These are phyloP conservation scores for Axea sp. DNA, from an alignment of 2,888 invertebrate genomes.

Conservation along the genomic window DNA sequence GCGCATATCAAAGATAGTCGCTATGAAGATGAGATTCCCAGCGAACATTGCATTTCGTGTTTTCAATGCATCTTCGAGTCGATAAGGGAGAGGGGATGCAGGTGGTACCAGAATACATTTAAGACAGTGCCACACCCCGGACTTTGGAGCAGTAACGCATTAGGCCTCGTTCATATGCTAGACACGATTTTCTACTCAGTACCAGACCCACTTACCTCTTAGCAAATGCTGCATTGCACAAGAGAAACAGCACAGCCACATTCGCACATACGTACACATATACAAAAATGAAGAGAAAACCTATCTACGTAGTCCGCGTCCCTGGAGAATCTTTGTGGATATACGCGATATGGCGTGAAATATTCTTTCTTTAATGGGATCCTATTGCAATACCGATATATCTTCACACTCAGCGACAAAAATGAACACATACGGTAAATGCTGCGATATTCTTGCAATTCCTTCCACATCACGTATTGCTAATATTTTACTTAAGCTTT, in stretches of 20 bases:
- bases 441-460: constrained; percentile 46
- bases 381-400: constrained; percentile 61
- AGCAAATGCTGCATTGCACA: constrained; percentile 54
- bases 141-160: constrained; percentile 55
- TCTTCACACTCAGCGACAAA: constrained; percentile 51
- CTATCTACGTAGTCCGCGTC: constrained; percentile 52
- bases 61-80: constrained; percentile 58
- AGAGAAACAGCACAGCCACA: constrained; percentile 35
- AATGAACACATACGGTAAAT: constrained; percentile 57
- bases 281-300: constrained; percentile 47
- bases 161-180: constrained; percentile 73
- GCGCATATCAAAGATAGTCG: constrained; percentile 42
- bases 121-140: constrained; percentile 62
- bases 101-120: constrained; percentile 59
- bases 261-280: constrained; percentile 18
- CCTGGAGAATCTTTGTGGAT: constrained; percentile 56
- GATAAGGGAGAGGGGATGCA: constrained; percentile 42
- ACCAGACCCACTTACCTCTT: constrained; percentile 61
- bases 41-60: constrained; percentile 49
- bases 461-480: constrained; percentile 52
- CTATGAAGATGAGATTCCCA: constrained; percentile 42
- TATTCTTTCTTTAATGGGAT: constrained; percentile 65
- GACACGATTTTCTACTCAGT: constrained; percentile 79
- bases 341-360: constrained; percentile 61
- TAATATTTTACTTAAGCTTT: constrained; percentile 61